These are phyloP conservation scores for Drosophila lutescens DNA, from an alignment of 2,888 invertebrate species.

Conservation along the genomic window DNA sequence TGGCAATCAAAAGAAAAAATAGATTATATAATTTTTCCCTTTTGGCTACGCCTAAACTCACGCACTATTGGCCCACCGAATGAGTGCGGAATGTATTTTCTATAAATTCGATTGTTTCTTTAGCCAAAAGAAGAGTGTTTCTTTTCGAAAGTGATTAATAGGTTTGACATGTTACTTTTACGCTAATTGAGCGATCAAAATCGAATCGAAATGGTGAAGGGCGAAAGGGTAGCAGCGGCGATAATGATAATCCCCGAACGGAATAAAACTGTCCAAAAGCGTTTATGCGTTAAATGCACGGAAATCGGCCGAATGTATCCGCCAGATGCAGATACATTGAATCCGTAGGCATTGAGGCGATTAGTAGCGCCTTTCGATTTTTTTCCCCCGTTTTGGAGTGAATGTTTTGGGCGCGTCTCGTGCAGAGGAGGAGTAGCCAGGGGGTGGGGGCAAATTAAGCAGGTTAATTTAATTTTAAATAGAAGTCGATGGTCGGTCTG, in stretches of 20 bases:
- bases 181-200: conserved; percentile 81
- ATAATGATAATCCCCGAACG: conserved; percentile 36
- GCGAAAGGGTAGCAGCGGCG: conserved; percentile 67
- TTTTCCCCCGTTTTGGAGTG: conserved; percentile 56
- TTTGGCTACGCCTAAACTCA: conserved; percentile 71
- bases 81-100: conserved; percentile 26
- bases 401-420: conserved; percentile 73
- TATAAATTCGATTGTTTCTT: conserved; percentile 4
- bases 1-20: conserved; percentile 78
- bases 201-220: conserved; percentile 78
- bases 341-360: conserved; percentile 67
- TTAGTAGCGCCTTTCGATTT: conserved; percentile 80
- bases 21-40: conserved; percentile 71
- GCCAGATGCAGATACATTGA: conserved; percentile 43
- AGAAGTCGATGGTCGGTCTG: conserved; percentile 69
- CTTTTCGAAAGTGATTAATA: conserved; percentile 75
- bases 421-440: conserved; percentile 5
- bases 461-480: conserved; percentile 79
- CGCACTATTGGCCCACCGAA: conserved; percentile 61
- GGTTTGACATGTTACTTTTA: conserved; percentile 80
- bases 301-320: conserved; percentile 50
- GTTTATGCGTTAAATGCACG: conserved; percentile 77
- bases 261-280: conserved; percentile 51
- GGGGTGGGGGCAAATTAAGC: conserved; percentile 68
- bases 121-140: conserved; percentile 21